These are phyloP conservation scores for Dusona sp. DNA, from an alignment of 2,888 invertebrate species.

Conservation along the genomic window DNA sequence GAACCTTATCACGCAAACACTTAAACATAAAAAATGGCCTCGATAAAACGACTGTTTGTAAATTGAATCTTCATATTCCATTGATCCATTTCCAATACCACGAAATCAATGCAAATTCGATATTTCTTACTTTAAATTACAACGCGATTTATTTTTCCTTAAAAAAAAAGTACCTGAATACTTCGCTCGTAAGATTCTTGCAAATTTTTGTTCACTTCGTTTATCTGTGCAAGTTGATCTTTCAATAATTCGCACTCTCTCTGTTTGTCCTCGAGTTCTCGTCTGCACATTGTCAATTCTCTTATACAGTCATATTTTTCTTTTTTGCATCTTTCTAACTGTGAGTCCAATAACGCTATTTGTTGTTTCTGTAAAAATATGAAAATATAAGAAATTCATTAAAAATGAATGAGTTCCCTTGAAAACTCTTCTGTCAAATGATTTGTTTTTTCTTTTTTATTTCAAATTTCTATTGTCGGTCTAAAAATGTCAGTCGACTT, in stretches of 20 bases:
- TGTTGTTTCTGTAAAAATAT: constrained; percentile 65
- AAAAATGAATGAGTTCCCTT: background rate
- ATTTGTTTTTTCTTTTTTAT: background rate
- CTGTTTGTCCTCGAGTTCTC: constrained; percentile 69
- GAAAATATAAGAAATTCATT: background rate
- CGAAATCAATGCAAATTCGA: background rate
- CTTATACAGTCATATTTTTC: constrained; percentile 69
- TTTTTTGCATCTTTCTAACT: constrained; percentile 67
- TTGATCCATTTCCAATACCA: background rate
- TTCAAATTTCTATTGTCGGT: too few species aligned
- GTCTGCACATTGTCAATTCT: constrained; percentile 56
- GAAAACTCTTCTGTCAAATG: background rate
- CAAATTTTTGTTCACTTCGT: constrained; percentile 59
- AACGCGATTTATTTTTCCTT: background rate
- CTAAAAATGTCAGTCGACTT: background rate
- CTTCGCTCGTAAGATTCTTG: constrained; percentile 71
- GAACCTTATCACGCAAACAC: constrained; percentile 70
- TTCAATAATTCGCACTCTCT: constrained; percentile 68
- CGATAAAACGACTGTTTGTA: background rate
- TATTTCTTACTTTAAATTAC: background rate
- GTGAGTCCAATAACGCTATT: constrained; percentile 60
- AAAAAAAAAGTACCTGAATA: constrained; percentile 62
- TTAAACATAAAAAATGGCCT: constrained; percentile 43
- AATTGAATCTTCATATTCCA: background rate
- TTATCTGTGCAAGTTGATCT: constrained; percentile 67